Conservation (phyloP, 2,797 vertebrate species). For the Urophycis tenuis region DNA sequence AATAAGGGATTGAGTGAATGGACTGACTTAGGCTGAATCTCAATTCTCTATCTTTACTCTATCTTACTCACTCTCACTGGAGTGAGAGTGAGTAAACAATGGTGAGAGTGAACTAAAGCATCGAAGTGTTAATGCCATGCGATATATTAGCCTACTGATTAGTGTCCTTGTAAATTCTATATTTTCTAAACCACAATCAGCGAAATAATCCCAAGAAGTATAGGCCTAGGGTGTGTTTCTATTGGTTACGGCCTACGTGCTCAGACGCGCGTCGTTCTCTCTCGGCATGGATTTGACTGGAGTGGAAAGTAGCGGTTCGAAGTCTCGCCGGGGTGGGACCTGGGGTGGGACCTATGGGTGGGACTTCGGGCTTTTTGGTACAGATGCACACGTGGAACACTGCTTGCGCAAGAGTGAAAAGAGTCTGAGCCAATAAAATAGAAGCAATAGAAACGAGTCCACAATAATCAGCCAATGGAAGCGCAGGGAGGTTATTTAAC, state of each 20-base stretch:
- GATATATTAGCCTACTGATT: no score
- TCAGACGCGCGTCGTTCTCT: neutral
- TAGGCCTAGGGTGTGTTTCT: no score
- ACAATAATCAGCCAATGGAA: constrained; percentile 48
- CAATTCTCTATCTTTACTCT: no score
- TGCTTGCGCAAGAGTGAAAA: constrained; percentile 49
- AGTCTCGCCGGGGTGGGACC: neutral
- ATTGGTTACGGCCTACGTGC: neutral
- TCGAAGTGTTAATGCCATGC: no score
- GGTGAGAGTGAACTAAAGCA: neutral
- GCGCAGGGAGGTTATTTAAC: constrained; percentile 8
- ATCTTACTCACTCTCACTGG: no score
- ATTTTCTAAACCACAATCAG: neutral
- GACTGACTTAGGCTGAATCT: no score
- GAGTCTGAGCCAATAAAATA: constrained; percentile 43
- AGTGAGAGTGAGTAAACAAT: neutral
- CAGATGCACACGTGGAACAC: constrained; percentile 74
- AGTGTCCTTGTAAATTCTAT: no score
- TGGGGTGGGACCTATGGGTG: neutral
- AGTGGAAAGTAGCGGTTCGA: neutral
- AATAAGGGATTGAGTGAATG: neutral
- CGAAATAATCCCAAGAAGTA: no score
- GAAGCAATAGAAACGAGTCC: constrained; percentile 20
- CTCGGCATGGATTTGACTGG: neutral
- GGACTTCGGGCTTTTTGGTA: constrained; percentile 18